Evolutionary conservation across 1,140 invertebrate genomes (phyloP).

Genomic region (Phymastichus coffea): DNA sequence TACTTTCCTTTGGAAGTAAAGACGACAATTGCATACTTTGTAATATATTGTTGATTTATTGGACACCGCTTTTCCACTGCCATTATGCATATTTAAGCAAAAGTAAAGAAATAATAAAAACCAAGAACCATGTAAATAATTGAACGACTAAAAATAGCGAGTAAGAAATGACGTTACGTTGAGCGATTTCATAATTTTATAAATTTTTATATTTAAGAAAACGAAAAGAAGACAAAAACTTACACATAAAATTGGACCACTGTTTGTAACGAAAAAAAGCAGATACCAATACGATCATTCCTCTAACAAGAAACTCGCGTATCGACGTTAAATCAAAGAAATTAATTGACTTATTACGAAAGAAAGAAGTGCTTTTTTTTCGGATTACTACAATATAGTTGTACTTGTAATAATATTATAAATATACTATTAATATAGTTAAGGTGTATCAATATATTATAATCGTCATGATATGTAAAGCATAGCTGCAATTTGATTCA

Average conservation of each 20-base stretch:
- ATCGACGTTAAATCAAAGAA: constrained; percentile 15
- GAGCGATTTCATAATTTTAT: constrained; percentile 20
- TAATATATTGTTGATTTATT: constrained; percentile 21
- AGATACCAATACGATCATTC: constrained; percentile 4
- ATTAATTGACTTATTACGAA: too few species aligned
- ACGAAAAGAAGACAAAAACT: too few species aligned
- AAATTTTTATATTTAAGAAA: constrained; percentile 22
- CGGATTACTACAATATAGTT: constrained; percentile 8
- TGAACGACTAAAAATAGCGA: background rate
- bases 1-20: constrained; percentile 8
- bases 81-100: constrained; percentile 19
- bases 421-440: constrained; percentile 1
- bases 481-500: constrained; percentile 22
- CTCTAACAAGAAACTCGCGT: background rate
- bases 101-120: too few species aligned
- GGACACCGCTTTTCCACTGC: constrained; percentile 18
- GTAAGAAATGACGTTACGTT: background rate
- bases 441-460: background rate
- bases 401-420: background rate
- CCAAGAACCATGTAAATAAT: constrained; percentile 24
- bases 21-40: constrained; percentile 5
- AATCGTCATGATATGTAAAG: background rate
- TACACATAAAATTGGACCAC: constrained; percentile 2
- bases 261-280: background rate
- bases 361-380: too few species aligned